phyloP scores from a whole-genome alignment of 1,140 invertebrate species.

The Nasonia giraulti region DNA sequence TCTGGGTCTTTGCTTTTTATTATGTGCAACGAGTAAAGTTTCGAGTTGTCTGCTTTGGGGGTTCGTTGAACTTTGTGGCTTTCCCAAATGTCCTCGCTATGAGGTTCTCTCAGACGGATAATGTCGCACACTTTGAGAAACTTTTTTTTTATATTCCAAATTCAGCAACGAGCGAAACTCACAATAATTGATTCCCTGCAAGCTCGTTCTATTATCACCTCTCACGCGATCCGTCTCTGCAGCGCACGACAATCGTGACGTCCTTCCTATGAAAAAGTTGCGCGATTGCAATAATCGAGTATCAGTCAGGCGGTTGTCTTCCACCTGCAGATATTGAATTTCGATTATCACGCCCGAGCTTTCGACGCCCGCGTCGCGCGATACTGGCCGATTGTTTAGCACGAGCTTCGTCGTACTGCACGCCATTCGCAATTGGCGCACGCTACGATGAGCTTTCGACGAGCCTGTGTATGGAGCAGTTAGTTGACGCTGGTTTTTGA shows the following conservation, averaged over 20 bases:
- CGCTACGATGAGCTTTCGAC: not conserved
- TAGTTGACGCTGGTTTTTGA: not conserved
- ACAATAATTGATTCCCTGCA: not conserved
- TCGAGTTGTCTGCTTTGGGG: not conserved
- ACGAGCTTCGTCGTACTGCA: not conserved
- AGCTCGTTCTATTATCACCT: not conserved
- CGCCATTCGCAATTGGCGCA: not conserved
- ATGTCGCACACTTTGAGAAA: not conserved
- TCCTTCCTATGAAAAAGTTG: not conserved
- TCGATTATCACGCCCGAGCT: constrained; percentile 26
- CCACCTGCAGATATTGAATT: constrained; percentile 17
- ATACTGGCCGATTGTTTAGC: constrained; percentile 21
- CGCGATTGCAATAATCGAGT: not conserved
- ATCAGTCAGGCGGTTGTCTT: not conserved
- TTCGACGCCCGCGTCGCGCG: not conserved
- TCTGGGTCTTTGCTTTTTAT: constrained; percentile 3
- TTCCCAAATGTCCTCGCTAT: not conserved
- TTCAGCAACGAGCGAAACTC: too few relatives aligned
- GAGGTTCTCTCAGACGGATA: not conserved
- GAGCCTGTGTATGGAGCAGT: not conserved
- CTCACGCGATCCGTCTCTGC: not conserved
- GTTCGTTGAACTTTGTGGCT: constrained; percentile 3
- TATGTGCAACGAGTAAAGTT: not conserved
- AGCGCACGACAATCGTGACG: not conserved
- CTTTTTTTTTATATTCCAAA: not conserved